Evolutionary conservation across 1,140 invertebrate genomes (phyloP).

Genomic region (Drosophila tropicalis): DNA sequence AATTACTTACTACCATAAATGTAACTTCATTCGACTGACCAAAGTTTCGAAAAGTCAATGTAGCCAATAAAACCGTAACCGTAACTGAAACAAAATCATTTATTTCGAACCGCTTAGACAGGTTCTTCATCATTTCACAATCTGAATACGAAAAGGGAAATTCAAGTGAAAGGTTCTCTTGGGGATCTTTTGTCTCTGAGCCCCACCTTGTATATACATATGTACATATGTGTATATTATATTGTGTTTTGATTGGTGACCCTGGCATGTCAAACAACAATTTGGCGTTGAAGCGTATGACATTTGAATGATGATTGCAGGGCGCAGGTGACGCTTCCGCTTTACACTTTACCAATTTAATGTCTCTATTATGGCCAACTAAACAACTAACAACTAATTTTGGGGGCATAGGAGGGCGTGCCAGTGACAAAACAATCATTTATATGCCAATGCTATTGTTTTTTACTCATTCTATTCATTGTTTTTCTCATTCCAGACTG

Average conservation of each 20-base stretch:
- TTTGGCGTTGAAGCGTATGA: conserved; percentile 56
- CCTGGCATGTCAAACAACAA: conserved; percentile 78
- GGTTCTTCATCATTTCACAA: neutral
- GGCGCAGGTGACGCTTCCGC: conserved; percentile 68
- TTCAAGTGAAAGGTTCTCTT: neutral
- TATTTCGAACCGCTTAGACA: neutral
- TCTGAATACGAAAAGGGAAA: neutral
- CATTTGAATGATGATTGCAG: conserved; percentile 77
- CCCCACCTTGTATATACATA: neutral
- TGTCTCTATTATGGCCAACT: conserved; percentile 73
- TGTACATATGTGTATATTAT: neutral
- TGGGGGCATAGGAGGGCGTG: neutral
- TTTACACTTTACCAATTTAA: conserved; percentile 49
- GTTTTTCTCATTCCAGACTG: neutral
- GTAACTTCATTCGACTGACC: too few relatives aligned
- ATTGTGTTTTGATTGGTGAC: conserved; percentile 72
- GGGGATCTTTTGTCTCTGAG: neutral
- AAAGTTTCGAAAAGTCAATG: too few relatives aligned
- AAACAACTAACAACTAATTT: conserved; percentile 74
- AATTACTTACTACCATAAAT: too few relatives aligned
- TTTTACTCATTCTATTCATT: conserved; percentile 16
- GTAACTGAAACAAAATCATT: neutral
- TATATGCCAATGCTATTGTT: conserved; percentile 28
- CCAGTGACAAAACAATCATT: conserved; percentile 39
- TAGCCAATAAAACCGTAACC: too few relatives aligned